A percentile compares a stretch with the other conserved stretches of the same genome.
phyloP scores from a whole-genome alignment of 2,888 invertebrate species.

The Thecocarcelia acutangulata region DNA sequence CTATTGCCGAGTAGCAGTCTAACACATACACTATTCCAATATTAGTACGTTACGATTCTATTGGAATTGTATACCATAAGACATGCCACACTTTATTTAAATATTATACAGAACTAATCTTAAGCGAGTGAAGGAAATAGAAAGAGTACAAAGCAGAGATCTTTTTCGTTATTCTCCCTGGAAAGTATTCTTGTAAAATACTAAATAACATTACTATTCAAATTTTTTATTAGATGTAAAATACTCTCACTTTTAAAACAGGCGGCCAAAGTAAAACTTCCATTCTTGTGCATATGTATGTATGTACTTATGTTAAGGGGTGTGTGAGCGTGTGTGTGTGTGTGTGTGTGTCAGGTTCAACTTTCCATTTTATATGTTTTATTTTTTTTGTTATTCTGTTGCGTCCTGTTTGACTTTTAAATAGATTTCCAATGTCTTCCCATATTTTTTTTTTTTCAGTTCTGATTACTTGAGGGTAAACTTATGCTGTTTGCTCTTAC shows the following conservation, averaged over 20 bases:
- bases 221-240: slow-evolving; percentile 40
- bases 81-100: slow-evolving; percentile 14
- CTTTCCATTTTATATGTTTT: slow-evolving; percentile 58
- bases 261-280: too few relatives aligned
- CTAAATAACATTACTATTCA: slow-evolving; percentile 46
- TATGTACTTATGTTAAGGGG: too few relatives aligned
- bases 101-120: too few relatives aligned
- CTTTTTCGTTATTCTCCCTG: slow-evolving; percentile 9
- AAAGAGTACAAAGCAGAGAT: neutral
- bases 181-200: slow-evolving; percentile 24
- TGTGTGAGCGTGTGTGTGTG: neutral
- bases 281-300: too few relatives aligned
- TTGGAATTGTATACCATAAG: slow-evolving; percentile 45
- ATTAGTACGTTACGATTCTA: neutral
- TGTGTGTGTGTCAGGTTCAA: slow-evolving; percentile 15
- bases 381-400: slow-evolving; percentile 24
- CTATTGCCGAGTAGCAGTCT: slow-evolving; percentile 23
- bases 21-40: slow-evolving; percentile 12
- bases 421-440: slow-evolving; percentile 54
- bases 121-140: slow-evolving; percentile 25
- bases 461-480: slow-evolving; percentile 55
- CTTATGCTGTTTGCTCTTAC: slow-evolving; percentile 41
- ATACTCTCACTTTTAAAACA: slow-evolving; percentile 4
- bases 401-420: slow-evolving; percentile 37
- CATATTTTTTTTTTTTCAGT: slow-evolving; percentile 38